Conservation (phyloP, 2,113 vertebrate species). For the Chloebia gouldiae region DNA sequence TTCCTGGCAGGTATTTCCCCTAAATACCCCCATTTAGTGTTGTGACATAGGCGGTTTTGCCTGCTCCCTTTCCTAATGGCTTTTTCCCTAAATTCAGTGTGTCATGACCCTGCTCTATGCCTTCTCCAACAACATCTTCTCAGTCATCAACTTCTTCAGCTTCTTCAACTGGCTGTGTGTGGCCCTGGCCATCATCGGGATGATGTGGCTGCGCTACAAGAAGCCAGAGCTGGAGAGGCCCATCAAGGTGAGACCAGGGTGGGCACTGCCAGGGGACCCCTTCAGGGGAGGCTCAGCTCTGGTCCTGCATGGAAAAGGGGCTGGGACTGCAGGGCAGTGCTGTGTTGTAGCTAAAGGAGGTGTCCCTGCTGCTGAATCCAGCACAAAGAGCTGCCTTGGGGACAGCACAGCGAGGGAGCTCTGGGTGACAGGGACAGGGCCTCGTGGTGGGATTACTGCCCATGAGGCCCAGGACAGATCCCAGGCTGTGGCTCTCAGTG, state of each 20-base stretch:
- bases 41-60: neutral
- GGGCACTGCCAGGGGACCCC: neutral
- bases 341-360: neutral
- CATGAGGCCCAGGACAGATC: neutral
- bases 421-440: neutral
- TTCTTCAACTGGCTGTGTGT: conserved; percentile 99
- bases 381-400: neutral
- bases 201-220: conserved; percentile 96
- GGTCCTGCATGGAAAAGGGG: rapidly evolving
- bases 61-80: neutral
- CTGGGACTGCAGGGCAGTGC: neutral
- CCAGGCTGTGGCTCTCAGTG: neutral
- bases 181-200: conserved; percentile 92
- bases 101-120: conserved; percentile 94
- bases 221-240: conserved; percentile 91
- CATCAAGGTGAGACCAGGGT: conserved; percentile 82
- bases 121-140: conserved; percentile 95
- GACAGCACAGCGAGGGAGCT: neutral
- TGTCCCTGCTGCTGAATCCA: neutral
- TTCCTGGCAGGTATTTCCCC: neutral
- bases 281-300: neutral
- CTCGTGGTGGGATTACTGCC: neutral
- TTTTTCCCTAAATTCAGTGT: conserved; percentile 74
- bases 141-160: conserved; percentile 99
- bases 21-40: neutral